Percentiles rank a stretch among this genome's conserved stretches.
Conservation (phyloP, 2,888 invertebrate genomes). For the Pyrochroa serraticornis region DNA sequence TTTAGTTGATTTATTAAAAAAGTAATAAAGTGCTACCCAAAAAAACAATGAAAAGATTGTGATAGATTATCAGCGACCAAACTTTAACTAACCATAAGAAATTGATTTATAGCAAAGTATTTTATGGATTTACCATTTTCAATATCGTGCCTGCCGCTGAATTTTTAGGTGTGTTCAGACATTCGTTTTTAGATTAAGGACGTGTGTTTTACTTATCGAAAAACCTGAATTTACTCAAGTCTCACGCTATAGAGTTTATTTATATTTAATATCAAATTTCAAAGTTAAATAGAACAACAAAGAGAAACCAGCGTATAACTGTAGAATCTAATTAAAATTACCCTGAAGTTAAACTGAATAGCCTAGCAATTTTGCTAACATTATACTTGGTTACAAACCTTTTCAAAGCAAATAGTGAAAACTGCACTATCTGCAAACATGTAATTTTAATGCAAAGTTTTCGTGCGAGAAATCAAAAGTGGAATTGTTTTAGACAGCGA, state of each 20-base stretch:
- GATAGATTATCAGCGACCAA: too few species aligned
- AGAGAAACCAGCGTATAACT: conserved; percentile 29
- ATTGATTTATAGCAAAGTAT: too few species aligned
- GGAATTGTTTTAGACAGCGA: conserved; percentile 19
- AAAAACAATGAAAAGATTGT: too few species aligned
- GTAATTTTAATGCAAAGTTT: conserved; percentile 39
- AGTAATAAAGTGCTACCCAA: too few species aligned
- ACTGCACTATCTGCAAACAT: conserved; percentile 38
- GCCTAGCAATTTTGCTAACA: conserved; percentile 27
- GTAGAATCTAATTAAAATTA: conserved; percentile 36
- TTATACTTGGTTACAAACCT: conserved; percentile 28
- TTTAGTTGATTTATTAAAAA: too few species aligned
- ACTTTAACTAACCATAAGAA: too few species aligned
- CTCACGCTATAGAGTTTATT: conserved; percentile 16
- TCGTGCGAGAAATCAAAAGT: conserved; percentile 16
- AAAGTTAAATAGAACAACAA: conserved; percentile 24
- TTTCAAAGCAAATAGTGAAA: conserved; percentile 36
- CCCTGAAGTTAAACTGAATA: conserved; percentile 31
- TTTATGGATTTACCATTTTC: too few species aligned
- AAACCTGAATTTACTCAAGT: conserved; percentile 8
- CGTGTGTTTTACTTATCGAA: too few species aligned
- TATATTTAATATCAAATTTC: conserved; percentile 24
- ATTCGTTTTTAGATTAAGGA: too few species aligned
- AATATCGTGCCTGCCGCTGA: too few species aligned
- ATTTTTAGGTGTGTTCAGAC: too few species aligned